Percentiles rank a stretch among this genome's conserved stretches.
phyloP scores from a whole-genome alignment of 2,888 invertebrate species.

The Nezara viridula region DNA sequence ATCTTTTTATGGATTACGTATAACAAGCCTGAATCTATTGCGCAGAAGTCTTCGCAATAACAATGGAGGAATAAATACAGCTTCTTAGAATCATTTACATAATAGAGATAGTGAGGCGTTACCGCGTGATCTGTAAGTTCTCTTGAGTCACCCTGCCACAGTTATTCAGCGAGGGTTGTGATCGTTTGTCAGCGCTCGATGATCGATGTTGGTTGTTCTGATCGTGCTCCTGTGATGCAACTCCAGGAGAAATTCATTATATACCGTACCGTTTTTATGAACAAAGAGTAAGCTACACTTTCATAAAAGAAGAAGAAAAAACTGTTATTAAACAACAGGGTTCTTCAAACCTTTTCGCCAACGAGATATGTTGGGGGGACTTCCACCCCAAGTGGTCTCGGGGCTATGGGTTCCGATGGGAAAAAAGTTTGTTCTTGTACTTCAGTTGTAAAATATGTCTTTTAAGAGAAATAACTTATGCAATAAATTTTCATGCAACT shows the following conservation, averaged over 20 bases:
- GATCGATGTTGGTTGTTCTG: background rate
- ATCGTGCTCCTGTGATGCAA: background rate
- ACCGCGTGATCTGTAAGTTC: background rate
- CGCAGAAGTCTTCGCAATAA: background rate
- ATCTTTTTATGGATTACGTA: background rate
- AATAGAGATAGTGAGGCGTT: slow-evolving; percentile 10
- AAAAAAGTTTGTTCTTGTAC: too few species aligned
- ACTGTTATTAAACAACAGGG: too few species aligned
- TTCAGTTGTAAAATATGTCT: too few species aligned
- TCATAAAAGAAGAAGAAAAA: background rate
- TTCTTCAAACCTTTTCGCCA: too few species aligned
- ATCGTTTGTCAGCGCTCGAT: background rate
- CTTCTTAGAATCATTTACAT: background rate
- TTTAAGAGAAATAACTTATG: too few species aligned
- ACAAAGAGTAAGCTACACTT: background rate
- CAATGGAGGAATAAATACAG: background rate
- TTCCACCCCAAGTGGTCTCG: too few species aligned
- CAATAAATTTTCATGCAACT: too few species aligned
- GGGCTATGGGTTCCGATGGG: too few species aligned
- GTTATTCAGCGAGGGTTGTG: background rate
- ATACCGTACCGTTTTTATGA: background rate
- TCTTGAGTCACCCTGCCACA: background rate
- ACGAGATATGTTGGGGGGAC: too few species aligned
- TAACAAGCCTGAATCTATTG: background rate
- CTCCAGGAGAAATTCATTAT: background rate